Evolutionary conservation across 2,113 vertebrate species (phyloP).

Genomic region (Turdus rufiventris): DNA sequence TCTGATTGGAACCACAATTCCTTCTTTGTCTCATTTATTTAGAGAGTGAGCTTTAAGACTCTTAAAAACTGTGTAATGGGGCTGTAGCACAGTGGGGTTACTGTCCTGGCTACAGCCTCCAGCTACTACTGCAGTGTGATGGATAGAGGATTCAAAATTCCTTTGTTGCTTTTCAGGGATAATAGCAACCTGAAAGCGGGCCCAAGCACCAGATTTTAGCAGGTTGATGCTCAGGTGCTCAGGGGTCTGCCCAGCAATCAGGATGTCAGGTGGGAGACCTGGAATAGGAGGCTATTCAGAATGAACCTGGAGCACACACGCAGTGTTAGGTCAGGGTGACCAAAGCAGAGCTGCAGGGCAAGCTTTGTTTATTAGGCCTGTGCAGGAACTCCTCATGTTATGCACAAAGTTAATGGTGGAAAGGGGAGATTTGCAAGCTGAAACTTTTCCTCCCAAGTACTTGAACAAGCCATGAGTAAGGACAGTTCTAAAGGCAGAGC

Average conservation of each 20-base stretch:
- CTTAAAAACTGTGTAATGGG: not conserved
- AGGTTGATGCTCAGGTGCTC: not conserved
- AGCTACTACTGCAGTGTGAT: not conserved
- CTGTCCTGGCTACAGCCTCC: not conserved
- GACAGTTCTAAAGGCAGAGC: not conserved
- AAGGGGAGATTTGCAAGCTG: not conserved
- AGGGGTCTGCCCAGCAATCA: not conserved
- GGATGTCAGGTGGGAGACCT: not conserved
- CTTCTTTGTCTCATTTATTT: not conserved
- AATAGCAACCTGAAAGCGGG: not conserved
- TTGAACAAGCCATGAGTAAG: not conserved
- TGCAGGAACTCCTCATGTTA: not conserved
- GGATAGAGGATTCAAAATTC: not conserved
- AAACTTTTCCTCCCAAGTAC: not conserved
- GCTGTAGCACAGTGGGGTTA: not conserved
- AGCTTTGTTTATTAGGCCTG: not conserved
- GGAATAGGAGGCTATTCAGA: not conserved
- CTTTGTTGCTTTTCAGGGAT: not conserved
- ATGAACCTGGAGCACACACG: not conserved
- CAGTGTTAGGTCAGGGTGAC: not conserved
- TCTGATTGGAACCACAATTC: not conserved
- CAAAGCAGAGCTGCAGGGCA: not conserved
- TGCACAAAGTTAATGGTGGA: not conserved
- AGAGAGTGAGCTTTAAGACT: not conserved
- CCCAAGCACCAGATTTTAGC: not conserved